phyloP scores from a whole-genome alignment of 2,797 vertebrate genomes.

The Hipposideros larvatus region DNA sequence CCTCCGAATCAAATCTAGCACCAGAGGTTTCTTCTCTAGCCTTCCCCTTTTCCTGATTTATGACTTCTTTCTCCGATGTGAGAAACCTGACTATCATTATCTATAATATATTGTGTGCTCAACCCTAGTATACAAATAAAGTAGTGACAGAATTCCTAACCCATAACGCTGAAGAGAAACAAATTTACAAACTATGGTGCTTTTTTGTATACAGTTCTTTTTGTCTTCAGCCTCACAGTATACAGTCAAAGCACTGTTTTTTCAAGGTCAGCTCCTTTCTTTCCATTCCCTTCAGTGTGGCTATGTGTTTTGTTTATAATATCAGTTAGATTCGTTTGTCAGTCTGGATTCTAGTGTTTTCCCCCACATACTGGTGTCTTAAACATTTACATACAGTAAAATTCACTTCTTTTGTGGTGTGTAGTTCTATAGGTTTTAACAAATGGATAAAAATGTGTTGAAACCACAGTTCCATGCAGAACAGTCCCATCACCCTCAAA shows the following conservation, averaged over 20 bases:
- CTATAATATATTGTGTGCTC: slow-evolving; percentile 32
- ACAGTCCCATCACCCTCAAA: background rate
- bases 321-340: slow-evolving; percentile 16
- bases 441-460: slow-evolving; percentile 43
- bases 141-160: slow-evolving; percentile 58
- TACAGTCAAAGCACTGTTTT: slow-evolving; percentile 53
- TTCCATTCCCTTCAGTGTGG: background rate
- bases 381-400: slow-evolving; percentile 21
- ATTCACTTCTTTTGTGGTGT: slow-evolving; percentile 1
- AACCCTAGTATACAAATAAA: slow-evolving; percentile 53
- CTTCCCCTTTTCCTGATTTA: slow-evolving; percentile 35
- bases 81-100: slow-evolving; percentile 52
- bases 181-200: slow-evolving; percentile 54
- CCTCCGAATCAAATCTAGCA: background rate
- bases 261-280: slow-evolving; percentile 62
- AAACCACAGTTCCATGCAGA: background rate
- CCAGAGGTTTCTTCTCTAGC: background rate
- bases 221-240: slow-evolving; percentile 42
- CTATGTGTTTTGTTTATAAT: slow-evolving; percentile 22
- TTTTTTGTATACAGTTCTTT: slow-evolving; percentile 58
- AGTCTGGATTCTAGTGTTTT: background rate
- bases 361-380: background rate
- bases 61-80: slow-evolving; percentile 44
- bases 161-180: slow-evolving; percentile 61
- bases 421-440: slow-evolving; percentile 42